These are phyloP conservation scores for Laticauda colubrina DNA, from an alignment of 2,113 vertebrate species.

Conservation along the genomic window DNA sequence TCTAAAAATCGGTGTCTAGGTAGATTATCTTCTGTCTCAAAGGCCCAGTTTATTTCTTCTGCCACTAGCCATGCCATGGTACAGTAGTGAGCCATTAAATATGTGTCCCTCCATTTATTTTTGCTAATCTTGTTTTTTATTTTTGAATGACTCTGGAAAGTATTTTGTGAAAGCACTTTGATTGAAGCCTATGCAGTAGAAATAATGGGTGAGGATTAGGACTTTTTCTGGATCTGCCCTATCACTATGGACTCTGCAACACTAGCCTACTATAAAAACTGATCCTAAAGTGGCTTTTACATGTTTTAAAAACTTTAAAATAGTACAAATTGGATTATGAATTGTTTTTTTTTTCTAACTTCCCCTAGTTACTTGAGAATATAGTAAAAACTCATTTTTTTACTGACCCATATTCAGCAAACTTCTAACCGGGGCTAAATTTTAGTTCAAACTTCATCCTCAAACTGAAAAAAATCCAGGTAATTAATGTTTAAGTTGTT, in stretches of 20 bases:
- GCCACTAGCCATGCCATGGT: not conserved
- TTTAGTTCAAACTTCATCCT: not conserved
- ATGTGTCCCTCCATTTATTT: not conserved
- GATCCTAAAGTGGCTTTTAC: not conserved
- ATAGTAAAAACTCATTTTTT: not conserved
- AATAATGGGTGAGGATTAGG: not conserved
- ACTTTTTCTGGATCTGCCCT: not conserved
- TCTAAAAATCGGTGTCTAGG: not conserved
- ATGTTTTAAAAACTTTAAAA: not conserved
- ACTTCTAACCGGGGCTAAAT: not conserved
- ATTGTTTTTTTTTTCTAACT: not conserved
- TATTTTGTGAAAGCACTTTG: not conserved
- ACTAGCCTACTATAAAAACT: not conserved
- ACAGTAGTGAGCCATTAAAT: not conserved
- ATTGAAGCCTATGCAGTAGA: not conserved
- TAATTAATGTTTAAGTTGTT: not conserved
- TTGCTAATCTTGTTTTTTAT: not conserved
- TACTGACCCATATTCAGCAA: not conserved
- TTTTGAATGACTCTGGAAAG: not conserved
- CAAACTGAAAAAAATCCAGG: not conserved
- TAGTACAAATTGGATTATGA: not conserved
- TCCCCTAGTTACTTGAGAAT: not conserved
- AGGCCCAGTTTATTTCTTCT: not conserved
- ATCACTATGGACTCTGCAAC: not conserved
- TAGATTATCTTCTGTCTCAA: not conserved